phyloP scores from a whole-genome alignment of 2,797 vertebrate species.

The Melanotaenia nigrans region DNA sequence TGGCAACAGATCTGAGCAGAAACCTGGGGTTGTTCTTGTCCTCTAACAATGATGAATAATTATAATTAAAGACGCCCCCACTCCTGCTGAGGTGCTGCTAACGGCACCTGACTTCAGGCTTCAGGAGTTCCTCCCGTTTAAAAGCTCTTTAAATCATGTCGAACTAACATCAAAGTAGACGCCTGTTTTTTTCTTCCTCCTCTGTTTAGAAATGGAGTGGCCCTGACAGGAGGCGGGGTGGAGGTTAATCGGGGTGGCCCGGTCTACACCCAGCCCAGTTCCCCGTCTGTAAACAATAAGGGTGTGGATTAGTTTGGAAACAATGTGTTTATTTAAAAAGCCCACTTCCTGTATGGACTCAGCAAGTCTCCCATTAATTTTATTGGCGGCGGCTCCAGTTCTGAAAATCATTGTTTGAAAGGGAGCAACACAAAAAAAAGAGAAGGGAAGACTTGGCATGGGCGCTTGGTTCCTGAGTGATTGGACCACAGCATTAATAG shows the following conservation, averaged over 20 bases:
- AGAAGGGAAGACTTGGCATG: slow-evolving; percentile 50
- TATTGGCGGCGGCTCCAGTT: slow-evolving; percentile 78
- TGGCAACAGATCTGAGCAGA: too few relatives aligned
- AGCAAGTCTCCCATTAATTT: slow-evolving; percentile 86
- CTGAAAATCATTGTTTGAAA: slow-evolving; percentile 84
- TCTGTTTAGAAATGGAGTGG: slow-evolving; percentile 67
- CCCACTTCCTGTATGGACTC: slow-evolving; percentile 84
- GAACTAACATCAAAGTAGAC: slow-evolving; percentile 57
- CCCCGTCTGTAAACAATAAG: slow-evolving; percentile 86
- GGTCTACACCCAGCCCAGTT: slow-evolving; percentile 77
- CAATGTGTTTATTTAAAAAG: slow-evolving; percentile 90
- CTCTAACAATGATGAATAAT: too few relatives aligned
- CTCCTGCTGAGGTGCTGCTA: slow-evolving; percentile 8
- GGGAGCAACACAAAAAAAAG: slow-evolving; percentile 64
- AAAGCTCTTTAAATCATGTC: too few relatives aligned
- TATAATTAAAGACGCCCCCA: slow-evolving; percentile 1
- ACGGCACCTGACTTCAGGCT: too few relatives aligned
- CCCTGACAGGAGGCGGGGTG: slow-evolving; percentile 65
- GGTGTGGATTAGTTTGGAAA: slow-evolving; percentile 88
- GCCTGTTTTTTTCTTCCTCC: slow-evolving; percentile 55
- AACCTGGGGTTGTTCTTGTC: too few relatives aligned
- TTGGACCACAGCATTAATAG: slow-evolving; percentile 64
- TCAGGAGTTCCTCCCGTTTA: too few relatives aligned
- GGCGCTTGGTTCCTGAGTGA: slow-evolving; percentile 77
- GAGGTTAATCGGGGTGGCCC: slow-evolving; percentile 67